Evolutionary conservation across 2,797 vertebrate genomes (phyloP), one percentile per base, ranked within the genome.

Genomic region (Enteromius fasciolatus): DNA sequence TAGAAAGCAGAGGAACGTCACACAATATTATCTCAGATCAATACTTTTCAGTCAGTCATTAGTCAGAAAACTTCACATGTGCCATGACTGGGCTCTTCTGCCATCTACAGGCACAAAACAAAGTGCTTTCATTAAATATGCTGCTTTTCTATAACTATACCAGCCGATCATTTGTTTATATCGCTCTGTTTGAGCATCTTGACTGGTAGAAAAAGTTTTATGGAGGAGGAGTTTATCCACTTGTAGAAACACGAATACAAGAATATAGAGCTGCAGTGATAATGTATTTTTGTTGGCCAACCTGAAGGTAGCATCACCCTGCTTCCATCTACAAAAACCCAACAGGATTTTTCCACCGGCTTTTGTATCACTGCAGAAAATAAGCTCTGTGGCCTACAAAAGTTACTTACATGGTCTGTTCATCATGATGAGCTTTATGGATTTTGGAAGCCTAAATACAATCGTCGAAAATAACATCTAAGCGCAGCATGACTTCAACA

Each of bases 31-130:
- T n/a, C 73, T 28, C 44, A 41, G 17, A 61, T 77, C 57, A 73
- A 52, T 72, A 64, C 11, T 25, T 79, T 67, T 69, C 18, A 68
- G 61, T 25, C 46, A 31, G 72, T 59, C n/a, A 39, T 50, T 33
- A 20, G 41, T 18, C 36, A 41, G 20, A 41, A 74, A 39, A n/a
- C 25, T 14, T 75, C 12, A 25, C 23, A 11, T 50, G 46, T 82
- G 23, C 11, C 63, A 84, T 20, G 5, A 52, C 18, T 84, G 54
- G 54, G 33, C 76, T 84, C 80, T 84, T 74, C 86, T 84, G 80
- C 86, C 86, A 83, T 54, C 78, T 78, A 76, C 75, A 80, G 69
- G 68, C 50, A 9, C 39, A 50, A 48, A 23, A 63, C 59, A 31
- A 80, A 68, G 15, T 33, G 41, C 11, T 50, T 67, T 17, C 68